phyloP scores from a whole-genome alignment of 2,113 vertebrate species.

The Serilophus lunatus region DNA sequence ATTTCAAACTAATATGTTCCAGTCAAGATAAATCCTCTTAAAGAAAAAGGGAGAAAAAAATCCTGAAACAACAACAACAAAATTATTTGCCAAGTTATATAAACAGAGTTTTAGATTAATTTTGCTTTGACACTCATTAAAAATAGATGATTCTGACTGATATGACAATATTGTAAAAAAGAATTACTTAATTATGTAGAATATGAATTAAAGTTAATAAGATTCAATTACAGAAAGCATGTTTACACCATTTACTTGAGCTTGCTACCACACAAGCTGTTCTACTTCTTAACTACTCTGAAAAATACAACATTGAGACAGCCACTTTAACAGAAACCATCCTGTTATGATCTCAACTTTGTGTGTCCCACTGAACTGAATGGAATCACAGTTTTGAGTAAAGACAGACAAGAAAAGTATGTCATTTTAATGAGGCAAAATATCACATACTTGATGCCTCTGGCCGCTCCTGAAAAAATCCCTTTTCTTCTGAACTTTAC shows the following conservation, averaged over 20 bases:
- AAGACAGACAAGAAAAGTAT: background rate
- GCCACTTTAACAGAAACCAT: background rate
- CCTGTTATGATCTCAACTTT: background rate
- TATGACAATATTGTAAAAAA: background rate
- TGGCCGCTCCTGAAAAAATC: background rate
- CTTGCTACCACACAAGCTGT: conserved; percentile 42
- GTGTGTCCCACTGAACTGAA: background rate
- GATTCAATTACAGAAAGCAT: conserved; percentile 39
- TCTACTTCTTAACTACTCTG: background rate
- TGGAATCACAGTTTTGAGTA: background rate
- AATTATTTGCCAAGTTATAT: background rate
- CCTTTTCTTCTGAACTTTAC: background rate
- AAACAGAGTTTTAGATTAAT: background rate
- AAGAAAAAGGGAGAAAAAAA: background rate
- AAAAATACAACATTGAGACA: background rate
- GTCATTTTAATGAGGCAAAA: background rate
- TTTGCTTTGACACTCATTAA: background rate
- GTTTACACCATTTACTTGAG: conserved; percentile 41
- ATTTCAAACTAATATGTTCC: background rate
- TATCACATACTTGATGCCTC: background rate
- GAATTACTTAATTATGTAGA: conserved; percentile 22
- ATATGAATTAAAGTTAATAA: conserved; percentile 45
- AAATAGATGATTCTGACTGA: conserved; percentile 2
- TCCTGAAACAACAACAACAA: background rate
- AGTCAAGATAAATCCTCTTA: background rate